Percentiles rank a stretch among this genome's conserved stretches.
These are phyloP conservation scores for Drosophila barbarae DNA, from an alignment of 2,888 invertebrate species.

Conservation along the genomic window DNA sequence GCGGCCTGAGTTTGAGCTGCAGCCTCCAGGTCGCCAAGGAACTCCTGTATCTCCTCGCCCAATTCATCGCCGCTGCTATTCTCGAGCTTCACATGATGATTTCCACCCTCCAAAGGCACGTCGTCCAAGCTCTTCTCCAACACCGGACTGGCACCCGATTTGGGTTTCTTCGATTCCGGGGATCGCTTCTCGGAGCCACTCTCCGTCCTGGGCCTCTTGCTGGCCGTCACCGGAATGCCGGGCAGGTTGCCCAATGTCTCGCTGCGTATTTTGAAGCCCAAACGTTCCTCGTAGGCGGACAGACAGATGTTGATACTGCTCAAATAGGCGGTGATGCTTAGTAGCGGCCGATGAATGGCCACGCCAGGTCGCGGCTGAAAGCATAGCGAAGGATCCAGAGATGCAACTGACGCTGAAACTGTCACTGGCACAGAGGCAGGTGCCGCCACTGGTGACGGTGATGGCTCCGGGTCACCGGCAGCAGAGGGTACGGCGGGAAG, in stretches of 20 bases:
- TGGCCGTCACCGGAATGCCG: constrained; percentile 48
- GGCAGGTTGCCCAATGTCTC: constrained; percentile 78
- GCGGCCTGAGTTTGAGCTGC: neutral
- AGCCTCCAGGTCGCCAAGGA: constrained; percentile 39
- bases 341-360: constrained; percentile 85
- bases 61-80: constrained; percentile 66
- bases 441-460: constrained; percentile 30
- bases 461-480: neutral
- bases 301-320: constrained; percentile 89
- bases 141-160: constrained; percentile 61
- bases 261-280: constrained; percentile 82
- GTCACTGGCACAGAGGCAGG: neutral
- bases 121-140: constrained; percentile 54
- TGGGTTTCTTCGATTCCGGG: constrained; percentile 80
- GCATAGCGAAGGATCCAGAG: constrained; percentile 73
- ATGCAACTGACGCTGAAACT: neutral
- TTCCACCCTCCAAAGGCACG: neutral
- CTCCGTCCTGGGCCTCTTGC: constrained; percentile 82
- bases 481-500: neutral
- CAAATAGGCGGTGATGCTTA: constrained; percentile 87
- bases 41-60: constrained; percentile 72
- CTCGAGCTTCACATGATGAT: constrained; percentile 31
- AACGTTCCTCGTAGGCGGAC: constrained; percentile 87
- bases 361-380: constrained; percentile 82
- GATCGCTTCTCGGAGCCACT: constrained; percentile 82